Base-by-base conservation (phyloP, 2,888 invertebrate species). In the Eurytoma adleriae region DNA sequence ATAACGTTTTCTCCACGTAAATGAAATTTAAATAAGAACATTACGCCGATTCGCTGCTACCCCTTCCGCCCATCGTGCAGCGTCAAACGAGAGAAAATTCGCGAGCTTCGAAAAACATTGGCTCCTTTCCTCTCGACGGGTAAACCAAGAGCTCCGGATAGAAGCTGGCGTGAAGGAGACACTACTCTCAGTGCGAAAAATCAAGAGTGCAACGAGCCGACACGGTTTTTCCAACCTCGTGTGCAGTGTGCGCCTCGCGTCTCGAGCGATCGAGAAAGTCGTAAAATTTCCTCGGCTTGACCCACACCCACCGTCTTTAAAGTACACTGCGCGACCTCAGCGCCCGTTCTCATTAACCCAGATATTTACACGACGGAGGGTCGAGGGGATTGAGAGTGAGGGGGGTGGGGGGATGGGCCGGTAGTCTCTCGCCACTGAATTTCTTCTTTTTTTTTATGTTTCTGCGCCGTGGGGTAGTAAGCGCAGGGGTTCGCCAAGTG, bases 331-430 rank as follows among this genome's bases (percentile, higher is more conserved):
- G 82, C 83, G 84, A 83, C 84, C 84, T 84, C 83, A 83, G 83
- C 40, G 40, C 83, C 82, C 84, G 84, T 84, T 87, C 87, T 88
- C 87, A 87, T 88, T 88, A 87, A 88, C 87, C 88, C 81, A 87
- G 86, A 88, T 88, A 87, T 84, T 84, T 84, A 80, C 83, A 75
- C 76, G 77, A n/a, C 59, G 83, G 80, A 70, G 75, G 82, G 75
- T 20, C 27, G 71, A 74, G 61, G 57, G 74, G 77, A n/a, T 16
- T 48, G 64, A 52, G 68, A 62, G 40, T 52, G 50, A 72, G 72
- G 40, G 16, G 50, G 18, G 64, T 40, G 56, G 54, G 71, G 68
- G 59, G 80, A 72, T 81, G 64, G 67, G 20, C 16, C 10, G 12
- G 24, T 57, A 20, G 14, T 16, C 12, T 16, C 54, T 18, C 18